Evolutionary conservation across 2,888 invertebrate genomes (phyloP), one percentile per base, ranked within the genome.

Genomic region (Koerneria pararmatus): DNA sequence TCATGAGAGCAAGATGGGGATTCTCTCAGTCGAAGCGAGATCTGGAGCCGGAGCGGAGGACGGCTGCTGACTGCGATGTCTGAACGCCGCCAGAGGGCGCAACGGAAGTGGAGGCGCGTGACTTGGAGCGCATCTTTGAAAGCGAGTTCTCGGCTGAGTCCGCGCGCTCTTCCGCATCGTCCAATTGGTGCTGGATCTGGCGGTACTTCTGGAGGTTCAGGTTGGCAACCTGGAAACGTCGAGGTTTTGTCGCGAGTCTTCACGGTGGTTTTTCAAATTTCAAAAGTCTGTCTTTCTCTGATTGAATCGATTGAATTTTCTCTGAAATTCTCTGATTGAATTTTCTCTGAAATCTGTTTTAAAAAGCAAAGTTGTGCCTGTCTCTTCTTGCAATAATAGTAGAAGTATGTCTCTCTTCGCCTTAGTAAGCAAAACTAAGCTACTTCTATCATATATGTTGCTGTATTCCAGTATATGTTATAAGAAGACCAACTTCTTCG

Each of bases 121-220:
- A 61, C 63, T 76, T 79, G 65, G 84, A 83, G 31, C 85, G 83
- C 75, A 86, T 81, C 77, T 86, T 86, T 60, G 83, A 79, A 62
- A 87, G 78, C 34, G 84, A 80, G 75, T 83, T 84, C 78, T 86
- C 86, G 66, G 86, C 85, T 59, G 80, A 73, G 71, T 85, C 85
- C 67, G 86, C 85, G 32, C 85, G 82, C 75, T 86, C 86, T 56
- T 86, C 86, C 65, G 86, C 85, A 71, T 86, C 86, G 71, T 86
- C 86, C 67, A 86, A 77, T 70, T 86, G 86, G 72, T 84, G 84
- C 77, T 86, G 85, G 34, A 85, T 83, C 79, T 86, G 86, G 74
- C 86, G 84, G 84, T 85, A 86, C 80, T 86, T 86, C 74, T 85
- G 85, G 75, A 86, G 82, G 80, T 86, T 86, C 64, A 85, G 80